A percentile compares a stretch with the other conserved stretches of the same genome.
Conservation (phyloP, 1,140 invertebrate species). For the Drosophila pallidifrons region DNA sequence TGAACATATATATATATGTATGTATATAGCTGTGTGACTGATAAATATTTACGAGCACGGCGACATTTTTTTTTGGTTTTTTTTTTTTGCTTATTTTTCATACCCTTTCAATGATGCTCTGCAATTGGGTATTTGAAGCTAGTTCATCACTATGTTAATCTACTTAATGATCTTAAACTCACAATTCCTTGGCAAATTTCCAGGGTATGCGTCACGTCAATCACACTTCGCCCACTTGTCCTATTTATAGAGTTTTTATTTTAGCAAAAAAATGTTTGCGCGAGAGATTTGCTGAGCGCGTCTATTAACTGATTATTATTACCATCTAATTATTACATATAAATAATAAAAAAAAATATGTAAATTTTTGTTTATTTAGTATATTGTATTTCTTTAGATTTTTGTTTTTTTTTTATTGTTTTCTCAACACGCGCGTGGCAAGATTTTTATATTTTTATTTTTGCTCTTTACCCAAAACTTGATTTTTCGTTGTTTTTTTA, state of each 20-base stretch:
- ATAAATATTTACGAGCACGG: constrained; percentile 62
- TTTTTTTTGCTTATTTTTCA: neutral
- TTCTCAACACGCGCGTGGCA: constrained; percentile 32
- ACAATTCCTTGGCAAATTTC: neutral
- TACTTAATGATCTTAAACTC: too few relatives aligned
- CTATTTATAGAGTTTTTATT: too few relatives aligned
- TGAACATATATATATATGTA: constrained; percentile 12
- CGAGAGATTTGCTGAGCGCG: too few relatives aligned
- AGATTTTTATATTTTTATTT: constrained; percentile 14
- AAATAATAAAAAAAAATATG: neutral
- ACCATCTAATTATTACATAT: constrained; percentile 6
- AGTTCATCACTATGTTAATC: neutral
- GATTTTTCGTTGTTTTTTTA: constrained; percentile 3
- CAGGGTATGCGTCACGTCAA: constrained; percentile 2
- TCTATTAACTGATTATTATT: constrained; percentile 2
- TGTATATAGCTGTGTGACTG: constrained; percentile 15
- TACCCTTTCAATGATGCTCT: neutral
- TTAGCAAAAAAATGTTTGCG: too few relatives aligned
- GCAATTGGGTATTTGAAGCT: neutral
- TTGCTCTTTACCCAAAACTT: constrained; percentile 11
- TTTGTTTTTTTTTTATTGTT: constrained; percentile 20
- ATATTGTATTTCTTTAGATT: neutral
- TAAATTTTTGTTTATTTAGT: neutral
- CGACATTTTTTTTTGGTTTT: constrained; percentile 1
- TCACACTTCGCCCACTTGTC: too few relatives aligned